Percentiles rank a stretch among this genome's conserved stretches.
phyloP scores from a whole-genome alignment of 1,140 invertebrate species.

The Nautilus pompilius region DNA sequence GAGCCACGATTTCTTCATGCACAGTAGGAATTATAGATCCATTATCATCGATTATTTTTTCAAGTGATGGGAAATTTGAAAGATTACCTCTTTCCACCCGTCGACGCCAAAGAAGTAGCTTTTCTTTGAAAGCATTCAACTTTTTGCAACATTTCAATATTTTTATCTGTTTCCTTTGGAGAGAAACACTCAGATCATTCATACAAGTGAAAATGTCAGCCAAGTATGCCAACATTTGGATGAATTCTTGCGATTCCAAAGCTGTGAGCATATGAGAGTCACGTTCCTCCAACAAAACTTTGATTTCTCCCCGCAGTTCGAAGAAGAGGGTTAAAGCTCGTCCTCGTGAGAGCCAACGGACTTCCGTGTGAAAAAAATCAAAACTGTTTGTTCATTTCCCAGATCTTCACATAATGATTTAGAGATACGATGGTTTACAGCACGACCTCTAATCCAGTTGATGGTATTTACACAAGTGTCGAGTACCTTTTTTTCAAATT shows the following conservation, averaged over 20 bases:
- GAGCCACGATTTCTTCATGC: not conserved
- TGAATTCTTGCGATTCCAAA: slow-evolving; percentile 1
- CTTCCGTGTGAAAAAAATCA: not conserved
- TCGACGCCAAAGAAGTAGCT: not conserved
- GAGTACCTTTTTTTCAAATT: not conserved
- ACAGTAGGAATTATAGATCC: not conserved
- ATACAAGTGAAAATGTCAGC: slow-evolving; percentile 1
- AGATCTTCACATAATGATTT: not conserved
- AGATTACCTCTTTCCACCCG: not conserved
- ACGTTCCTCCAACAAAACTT: not conserved
- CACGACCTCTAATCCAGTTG: not conserved
- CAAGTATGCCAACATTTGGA: slow-evolving; percentile 1
- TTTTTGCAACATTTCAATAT: slow-evolving; percentile 2
- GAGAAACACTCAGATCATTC: not conserved
- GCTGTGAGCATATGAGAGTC: not conserved
- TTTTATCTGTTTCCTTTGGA: slow-evolving; percentile 1
- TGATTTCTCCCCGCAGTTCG: not conserved
- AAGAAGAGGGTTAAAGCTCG: not conserved
- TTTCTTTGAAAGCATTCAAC: not conserved
- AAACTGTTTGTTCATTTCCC: not conserved
- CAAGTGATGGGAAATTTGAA: not conserved
- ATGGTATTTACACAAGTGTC: not conserved
- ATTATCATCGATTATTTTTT: not conserved
- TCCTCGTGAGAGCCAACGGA: not conserved
- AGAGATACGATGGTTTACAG: not conserved